Conservation (phyloP, 2,888 invertebrate genomes). For the Strigamia maritima region DNA sequence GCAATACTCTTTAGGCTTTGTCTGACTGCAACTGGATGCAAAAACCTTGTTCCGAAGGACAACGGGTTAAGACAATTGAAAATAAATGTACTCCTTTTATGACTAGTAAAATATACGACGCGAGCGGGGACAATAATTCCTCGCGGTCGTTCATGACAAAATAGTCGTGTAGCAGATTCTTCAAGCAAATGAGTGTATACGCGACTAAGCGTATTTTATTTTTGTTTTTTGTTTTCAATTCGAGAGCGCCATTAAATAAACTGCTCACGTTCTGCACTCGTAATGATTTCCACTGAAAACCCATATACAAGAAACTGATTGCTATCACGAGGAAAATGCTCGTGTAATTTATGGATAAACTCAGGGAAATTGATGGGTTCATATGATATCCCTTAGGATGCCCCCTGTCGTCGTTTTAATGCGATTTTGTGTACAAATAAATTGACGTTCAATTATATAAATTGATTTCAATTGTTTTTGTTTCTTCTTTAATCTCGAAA, state of each 20-base stretch:
- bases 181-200: no score
- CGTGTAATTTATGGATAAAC: conserved; percentile 5
- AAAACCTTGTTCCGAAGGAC: not conserved
- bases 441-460: not conserved
- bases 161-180: not conserved
- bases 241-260: not conserved
- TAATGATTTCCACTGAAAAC: conserved; percentile 10
- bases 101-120: not conserved
- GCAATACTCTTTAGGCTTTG: not conserved
- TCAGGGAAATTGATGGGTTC: not conserved
- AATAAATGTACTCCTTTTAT: conserved; percentile 1
- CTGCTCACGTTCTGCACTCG: not conserved
- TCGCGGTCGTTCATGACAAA: not conserved
- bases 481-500: not conserved
- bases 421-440: not conserved
- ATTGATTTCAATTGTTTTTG: not conserved
- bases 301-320: conserved; percentile 15
- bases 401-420: not conserved
- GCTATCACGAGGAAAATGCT: not conserved
- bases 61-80: conserved; percentile 9
- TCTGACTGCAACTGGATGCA: no score
- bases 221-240: not conserved
- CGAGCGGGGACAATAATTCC: not conserved
- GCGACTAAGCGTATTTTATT: not conserved
- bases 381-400: not conserved